Evolutionary conservation across 2,888 invertebrate species (phyloP), one percentile per base, ranked within the genome.

Genomic region (Chelonus formosanus): DNA sequence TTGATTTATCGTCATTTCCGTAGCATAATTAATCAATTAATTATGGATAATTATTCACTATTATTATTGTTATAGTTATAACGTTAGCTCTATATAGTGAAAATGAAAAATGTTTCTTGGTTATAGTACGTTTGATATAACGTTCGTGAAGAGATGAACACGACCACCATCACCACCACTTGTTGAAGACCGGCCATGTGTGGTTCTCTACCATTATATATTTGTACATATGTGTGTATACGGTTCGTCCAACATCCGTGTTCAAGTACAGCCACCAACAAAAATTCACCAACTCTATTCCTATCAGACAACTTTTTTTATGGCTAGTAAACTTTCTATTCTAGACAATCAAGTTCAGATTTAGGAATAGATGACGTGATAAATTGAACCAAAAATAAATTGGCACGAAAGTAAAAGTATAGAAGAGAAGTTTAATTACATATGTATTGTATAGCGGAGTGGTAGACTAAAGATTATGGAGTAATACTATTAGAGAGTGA

Each of bases 181-280:
- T 81, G 81, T 79, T 80, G 80, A 78, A 80, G 78, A 74, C 75
- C 72, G 73, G 78, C 78, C 79, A 75, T 79, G 75, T 76, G 78
- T 74, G 40, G 66, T 32, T 70, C 40, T 73, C 72, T 67, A 67
- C 67, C 65, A 68, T 63, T 63, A 70, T 63, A 69, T 32, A 2
- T 34, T 32, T 32, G 4, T 45, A 32, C 52, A 52, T 52, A 8
- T 10, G 47, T 63, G 45, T 48, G 34, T 47, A 59, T 35, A 54
- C 58, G 48, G 40, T 55, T 61, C 57, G 57, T 55, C 43, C 62
- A 56, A 61, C 69, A 67, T 68, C 67, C 68, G 69, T 64, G 63
- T 69, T 66, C 53, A 52, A 60, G 73, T 77, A 74, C 74, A 73
- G 75, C 52, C 70, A 20, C 35, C 47, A 20, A 58, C 69, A 73